A percentile compares a stretch with the other conserved stretches of the same genome.
These are phyloP conservation scores for Geotrypetes seraphini DNA, from an alignment of 2,797 vertebrate species.

Conservation along the genomic window DNA sequence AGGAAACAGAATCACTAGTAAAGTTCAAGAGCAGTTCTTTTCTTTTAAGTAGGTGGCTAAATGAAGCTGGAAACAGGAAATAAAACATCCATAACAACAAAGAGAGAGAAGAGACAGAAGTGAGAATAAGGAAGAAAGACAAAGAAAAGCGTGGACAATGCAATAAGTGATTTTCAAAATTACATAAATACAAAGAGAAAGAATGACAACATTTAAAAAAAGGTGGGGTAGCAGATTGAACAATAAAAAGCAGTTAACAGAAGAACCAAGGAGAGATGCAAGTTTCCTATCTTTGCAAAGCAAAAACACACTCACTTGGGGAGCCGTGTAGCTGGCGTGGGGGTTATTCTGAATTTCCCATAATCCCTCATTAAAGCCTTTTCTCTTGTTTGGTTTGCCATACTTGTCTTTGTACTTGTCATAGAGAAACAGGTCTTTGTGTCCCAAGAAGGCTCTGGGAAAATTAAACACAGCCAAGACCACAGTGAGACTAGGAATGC, in stretches of 20 bases:
- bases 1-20: slow-evolving; percentile 66
- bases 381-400: slow-evolving; percentile 95
- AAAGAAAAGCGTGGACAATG: background rate
- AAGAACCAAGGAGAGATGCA: background rate
- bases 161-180: accelerated
- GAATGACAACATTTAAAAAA: no score
- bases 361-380: slow-evolving; percentile 97
- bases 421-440: slow-evolving; percentile 91
- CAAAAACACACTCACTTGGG: slow-evolving; percentile 64
- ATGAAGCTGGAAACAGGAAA: background rate
- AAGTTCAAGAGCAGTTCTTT: no score
- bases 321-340: slow-evolving; percentile 86
- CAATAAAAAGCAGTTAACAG: background rate
- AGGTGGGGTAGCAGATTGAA: background rate
- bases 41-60: no score
- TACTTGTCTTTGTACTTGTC: slow-evolving; percentile 92
- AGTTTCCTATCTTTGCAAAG: background rate
- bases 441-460: slow-evolving; percentile 83
- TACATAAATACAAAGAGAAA: accelerated
- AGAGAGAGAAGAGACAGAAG: accelerated
- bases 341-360: slow-evolving; percentile 98
- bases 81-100: no score
- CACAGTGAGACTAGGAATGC: no score
- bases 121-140: background rate
- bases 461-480: background rate